These are phyloP conservation scores for Delichon dasypus DNA, from an alignment of 2,797 vertebrate species.

Conservation along the genomic window DNA sequence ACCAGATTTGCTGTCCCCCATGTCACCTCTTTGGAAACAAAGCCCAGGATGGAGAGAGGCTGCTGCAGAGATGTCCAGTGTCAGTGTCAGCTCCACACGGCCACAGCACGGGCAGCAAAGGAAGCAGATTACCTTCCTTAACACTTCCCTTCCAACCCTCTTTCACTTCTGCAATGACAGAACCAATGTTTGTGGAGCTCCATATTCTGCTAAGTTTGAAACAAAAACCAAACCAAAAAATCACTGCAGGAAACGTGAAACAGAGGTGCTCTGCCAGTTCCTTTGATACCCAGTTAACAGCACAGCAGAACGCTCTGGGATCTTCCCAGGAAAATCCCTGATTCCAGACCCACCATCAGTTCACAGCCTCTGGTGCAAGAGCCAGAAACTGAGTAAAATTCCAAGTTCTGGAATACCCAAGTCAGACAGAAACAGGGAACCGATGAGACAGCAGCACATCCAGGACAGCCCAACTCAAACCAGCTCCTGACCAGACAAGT, in stretches of 20 bases:
- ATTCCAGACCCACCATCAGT: not conserved
- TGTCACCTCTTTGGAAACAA: not conserved
- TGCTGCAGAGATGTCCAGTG: constrained; percentile 50
- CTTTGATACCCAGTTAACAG: not conserved
- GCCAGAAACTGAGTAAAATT: not conserved
- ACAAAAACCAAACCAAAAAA: not conserved
- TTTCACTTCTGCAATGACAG: not conserved
- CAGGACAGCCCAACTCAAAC: not conserved
- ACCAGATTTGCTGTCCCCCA: not conserved
- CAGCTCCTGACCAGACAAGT: not conserved
- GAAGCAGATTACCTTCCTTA: not conserved
- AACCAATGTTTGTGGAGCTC: not conserved
- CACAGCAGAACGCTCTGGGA: not conserved
- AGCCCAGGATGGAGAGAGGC: constrained; percentile 23
- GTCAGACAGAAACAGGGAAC: not conserved
- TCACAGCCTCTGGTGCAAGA: not conserved
- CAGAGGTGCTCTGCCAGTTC: not conserved
- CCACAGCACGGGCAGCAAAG: not conserved
- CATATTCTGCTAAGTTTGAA: not conserved
- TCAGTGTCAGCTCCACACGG: not conserved
- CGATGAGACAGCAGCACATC: rapidly evolving
- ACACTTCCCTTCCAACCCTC: not conserved
- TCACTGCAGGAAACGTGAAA: rapidly evolving
- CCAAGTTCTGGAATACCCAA: not conserved
- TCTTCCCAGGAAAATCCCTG: not conserved